Base-by-base conservation (phyloP, 2,113 vertebrate genomes). In the Phalacrocorax carbo region DNA sequence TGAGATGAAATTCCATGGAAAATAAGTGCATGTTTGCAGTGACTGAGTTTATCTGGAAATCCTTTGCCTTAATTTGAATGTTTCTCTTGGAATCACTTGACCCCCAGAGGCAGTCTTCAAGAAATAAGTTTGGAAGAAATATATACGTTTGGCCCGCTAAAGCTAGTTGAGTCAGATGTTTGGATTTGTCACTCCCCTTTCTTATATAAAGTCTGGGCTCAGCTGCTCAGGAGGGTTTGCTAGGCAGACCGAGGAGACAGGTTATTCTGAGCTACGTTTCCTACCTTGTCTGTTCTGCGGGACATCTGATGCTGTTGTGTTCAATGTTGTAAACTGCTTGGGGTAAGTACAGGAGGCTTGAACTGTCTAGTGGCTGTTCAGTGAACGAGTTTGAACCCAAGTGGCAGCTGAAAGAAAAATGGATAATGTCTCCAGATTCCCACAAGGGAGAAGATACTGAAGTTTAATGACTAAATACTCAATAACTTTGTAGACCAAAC, bases 351-450 rank as follows among this genome's bases (percentile, higher is more conserved):
- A 25, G 91, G 55, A 95, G 81, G 72, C 64, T 79, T 25, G 55
- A 82, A 78, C 72, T 55, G 70, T 81, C 93, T 84, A 57, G 81
- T 87, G 95, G 66, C 64, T 94, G 79, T 18, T 96, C 88, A 72
- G 66, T 42, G 51, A 80, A 92, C 36, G 71, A 73, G 79, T 36
- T 64, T 88, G 90, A 96, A 72, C 84, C 91, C 64, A 92, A 88
- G 91, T 49, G 94, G 82, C 94, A 97, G 91, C 92, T 86, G 95
- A 92, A 66, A 51, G 80, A 86, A 84, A 97, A 96, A 88, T 51
- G 82, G 82, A 73, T 90, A n/a, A 91, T 27, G 40, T 85, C 84
- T 93, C 70, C 48, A 62, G 34, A 95, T 93, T 87, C 90, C 84
- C 95, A 76, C 60, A 22, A 25, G 72, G 44, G 38, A 94, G n/a